A percentile compares a stretch with the other conserved stretches of the same genome.
These are phyloP conservation scores for Pionites leucogaster DNA, from an alignment of 2,113 vertebrate species.

Conservation along the genomic window DNA sequence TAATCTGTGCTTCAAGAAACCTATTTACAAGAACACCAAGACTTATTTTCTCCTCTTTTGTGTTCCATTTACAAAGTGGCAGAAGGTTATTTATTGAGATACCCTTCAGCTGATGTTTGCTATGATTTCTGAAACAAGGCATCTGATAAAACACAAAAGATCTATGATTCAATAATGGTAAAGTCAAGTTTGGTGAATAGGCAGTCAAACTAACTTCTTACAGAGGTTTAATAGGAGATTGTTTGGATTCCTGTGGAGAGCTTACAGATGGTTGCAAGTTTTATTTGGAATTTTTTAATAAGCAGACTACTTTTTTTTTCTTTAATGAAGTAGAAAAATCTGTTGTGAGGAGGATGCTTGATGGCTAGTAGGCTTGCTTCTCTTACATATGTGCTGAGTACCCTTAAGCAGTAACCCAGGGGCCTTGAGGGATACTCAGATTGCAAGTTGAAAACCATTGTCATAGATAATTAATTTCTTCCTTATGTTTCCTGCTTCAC, in stretches of 20 bases:
- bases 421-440: not conserved
- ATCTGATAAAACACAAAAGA: not conserved
- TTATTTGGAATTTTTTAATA: constrained; percentile 32
- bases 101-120: not conserved
- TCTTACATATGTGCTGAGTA: not conserved
- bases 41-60: not conserved
- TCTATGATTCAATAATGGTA: not conserved
- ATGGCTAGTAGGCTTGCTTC: not conserved
- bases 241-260: constrained; percentile 50
- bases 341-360: not conserved
- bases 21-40: not conserved
- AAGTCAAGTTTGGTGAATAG: not conserved
- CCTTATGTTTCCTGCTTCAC: not conserved
- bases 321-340: not conserved
- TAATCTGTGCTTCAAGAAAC: not conserved
- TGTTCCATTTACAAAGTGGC: not conserved
- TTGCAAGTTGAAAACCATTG: not conserved
- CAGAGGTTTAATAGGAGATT: not conserved
- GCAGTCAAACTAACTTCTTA: not conserved
- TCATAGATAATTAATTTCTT: constrained; percentile 23
- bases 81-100: not conserved
- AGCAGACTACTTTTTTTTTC: not conserved
- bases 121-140: not conserved
- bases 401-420: not conserved
- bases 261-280: constrained; percentile 23